Evolutionary conservation across 2,113 vertebrate genomes (phyloP).

Genomic region (Nerophis ophidion): DNA sequence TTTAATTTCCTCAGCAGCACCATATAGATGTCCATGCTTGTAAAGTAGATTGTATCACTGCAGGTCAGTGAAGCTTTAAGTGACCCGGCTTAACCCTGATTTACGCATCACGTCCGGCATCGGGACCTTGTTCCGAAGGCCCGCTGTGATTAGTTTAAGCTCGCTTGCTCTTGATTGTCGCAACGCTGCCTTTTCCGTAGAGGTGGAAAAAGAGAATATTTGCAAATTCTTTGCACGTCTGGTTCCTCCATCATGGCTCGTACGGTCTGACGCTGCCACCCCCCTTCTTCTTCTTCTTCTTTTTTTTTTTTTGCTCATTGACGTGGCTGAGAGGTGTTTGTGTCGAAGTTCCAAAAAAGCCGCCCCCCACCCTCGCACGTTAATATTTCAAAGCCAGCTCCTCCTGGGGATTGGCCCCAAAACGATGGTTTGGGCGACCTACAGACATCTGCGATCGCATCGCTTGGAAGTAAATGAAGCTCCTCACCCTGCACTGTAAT

Average conservation of each 20-base stretch:
- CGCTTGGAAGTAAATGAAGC: conserved; percentile 70
- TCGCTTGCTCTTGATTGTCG: not conserved
- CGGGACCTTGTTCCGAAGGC: not conserved
- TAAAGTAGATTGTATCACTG: not conserved
- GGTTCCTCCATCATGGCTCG: conserved; percentile 22
- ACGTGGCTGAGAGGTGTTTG: conserved; percentile 13
- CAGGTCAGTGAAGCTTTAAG: not conserved
- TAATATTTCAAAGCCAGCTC: conserved; percentile 48
- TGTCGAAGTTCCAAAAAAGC: conserved; percentile 21
- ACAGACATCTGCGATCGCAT: conserved; percentile 73
- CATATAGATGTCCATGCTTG: too few species aligned
- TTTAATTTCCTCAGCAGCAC: not conserved
- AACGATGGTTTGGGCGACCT: conserved; percentile 57
- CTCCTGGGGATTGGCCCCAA: conserved; percentile 63
- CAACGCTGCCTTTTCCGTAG: conserved; percentile 1
- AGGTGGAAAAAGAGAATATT: not conserved
- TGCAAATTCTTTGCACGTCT: conserved; percentile 13
- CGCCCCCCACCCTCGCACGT: conserved; percentile 36
- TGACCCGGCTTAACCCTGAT: not conserved
- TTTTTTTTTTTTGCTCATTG: conserved; percentile 8
- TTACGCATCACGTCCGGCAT: not conserved
- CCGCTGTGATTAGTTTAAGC: not conserved
- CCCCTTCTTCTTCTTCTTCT: conserved; percentile 4
- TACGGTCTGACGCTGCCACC: conserved; percentile 11
- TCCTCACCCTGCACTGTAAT: conserved; percentile 70